Evolutionary conservation across 2,113 vertebrate species (phyloP).

Genomic region (Penelope pileata): DNA sequence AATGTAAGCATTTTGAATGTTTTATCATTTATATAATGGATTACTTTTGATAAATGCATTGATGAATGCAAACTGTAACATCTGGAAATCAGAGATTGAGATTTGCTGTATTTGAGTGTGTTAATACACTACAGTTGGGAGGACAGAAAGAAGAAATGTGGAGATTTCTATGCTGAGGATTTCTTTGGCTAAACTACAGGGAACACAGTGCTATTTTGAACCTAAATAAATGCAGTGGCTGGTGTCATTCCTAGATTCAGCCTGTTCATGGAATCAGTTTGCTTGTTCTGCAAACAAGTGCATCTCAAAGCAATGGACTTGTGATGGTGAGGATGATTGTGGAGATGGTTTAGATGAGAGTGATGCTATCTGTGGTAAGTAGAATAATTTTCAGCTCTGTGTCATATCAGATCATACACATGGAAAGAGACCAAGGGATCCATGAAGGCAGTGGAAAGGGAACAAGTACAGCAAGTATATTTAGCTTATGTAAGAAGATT

Average conservation of each 20-base stretch:
- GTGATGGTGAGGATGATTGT: conserved; percentile 96
- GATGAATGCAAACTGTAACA: not conserved
- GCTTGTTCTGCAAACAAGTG: conserved; percentile 96
- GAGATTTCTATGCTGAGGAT: not conserved
- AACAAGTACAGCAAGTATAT: not conserved
- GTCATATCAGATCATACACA: rapidly evolving
- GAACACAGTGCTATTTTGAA: not conserved
- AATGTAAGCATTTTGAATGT: not conserved
- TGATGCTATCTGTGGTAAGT: conserved; percentile 88
- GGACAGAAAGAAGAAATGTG: not conserved
- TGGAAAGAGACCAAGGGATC: not conserved
- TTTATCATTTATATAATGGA: not conserved
- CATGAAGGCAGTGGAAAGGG: not conserved
- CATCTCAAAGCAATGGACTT: conserved; percentile 95
- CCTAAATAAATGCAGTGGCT: not conserved
- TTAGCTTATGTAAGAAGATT: not conserved
- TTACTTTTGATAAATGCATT: not conserved
- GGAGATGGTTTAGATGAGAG: conserved; percentile 93
- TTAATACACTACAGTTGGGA: not conserved
- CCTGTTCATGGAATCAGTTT: conserved; percentile 97
- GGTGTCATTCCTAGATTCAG: conserved; percentile 83
- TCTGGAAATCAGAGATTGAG: not conserved
- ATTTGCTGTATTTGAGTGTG: not conserved
- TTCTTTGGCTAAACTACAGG: not conserved
- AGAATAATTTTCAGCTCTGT: not conserved